Conservation (phyloP, 2,113 vertebrate genomes). For the Forbesichthys agassizii region DNA sequence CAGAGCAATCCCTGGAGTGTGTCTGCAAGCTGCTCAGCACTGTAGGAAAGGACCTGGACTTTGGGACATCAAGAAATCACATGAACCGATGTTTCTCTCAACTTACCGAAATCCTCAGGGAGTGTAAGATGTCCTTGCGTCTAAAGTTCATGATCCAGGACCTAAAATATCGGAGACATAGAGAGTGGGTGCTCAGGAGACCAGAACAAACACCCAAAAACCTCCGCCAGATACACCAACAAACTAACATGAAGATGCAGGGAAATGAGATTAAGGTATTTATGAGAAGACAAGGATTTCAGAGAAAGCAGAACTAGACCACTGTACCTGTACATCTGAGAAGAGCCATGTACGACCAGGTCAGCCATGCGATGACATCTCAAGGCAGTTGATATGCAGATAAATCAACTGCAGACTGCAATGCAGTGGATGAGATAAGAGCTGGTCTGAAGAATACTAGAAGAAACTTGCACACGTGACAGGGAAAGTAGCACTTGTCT, state of each 20-base stretch:
- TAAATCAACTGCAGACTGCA: no score
- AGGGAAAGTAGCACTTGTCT: no score
- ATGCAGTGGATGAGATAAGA: no score
- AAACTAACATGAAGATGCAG: constrained; percentile 97
- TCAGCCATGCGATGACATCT: no score
- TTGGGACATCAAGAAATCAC: constrained; percentile 97
- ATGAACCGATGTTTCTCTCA: constrained; percentile 99
- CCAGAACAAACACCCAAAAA: constrained; percentile 96
- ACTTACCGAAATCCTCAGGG: constrained; percentile 98
- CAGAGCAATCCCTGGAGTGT: constrained; percentile 94
- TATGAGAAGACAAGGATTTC: no score
- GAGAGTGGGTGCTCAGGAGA: constrained; percentile 94
- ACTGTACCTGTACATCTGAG: no score
- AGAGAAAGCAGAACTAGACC: no score
- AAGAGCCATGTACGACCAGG: no score
- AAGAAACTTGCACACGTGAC: no score
- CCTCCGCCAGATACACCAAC: constrained; percentile 97
- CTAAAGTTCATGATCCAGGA: constrained; percentile 98
- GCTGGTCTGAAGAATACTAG: no score
- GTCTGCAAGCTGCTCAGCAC: constrained; percentile 94
- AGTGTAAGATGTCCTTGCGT: constrained; percentile 94
- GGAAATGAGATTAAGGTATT: constrained; percentile 93
- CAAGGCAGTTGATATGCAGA: no score
- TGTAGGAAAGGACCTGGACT: constrained; percentile 97
- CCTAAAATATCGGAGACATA: constrained; percentile 91